phyloP scores from a whole-genome alignment of 2,797 vertebrate genomes.

The Acipenser oxyrinchus region DNA sequence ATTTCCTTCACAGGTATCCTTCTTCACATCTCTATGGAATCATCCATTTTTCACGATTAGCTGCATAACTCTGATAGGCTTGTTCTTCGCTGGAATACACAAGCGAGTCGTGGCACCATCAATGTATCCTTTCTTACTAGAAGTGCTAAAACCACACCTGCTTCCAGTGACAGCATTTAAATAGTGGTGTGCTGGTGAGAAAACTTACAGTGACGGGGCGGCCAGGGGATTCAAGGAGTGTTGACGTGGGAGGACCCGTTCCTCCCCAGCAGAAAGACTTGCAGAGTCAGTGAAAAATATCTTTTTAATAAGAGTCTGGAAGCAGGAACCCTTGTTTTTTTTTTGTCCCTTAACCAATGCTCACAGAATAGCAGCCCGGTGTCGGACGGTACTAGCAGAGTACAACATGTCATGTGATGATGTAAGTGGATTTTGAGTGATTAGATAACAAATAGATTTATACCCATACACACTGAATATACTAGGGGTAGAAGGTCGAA shows the following conservation, averaged over 20 bases:
- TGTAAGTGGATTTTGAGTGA: constrained; percentile 60
- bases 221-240: too few relatives aligned
- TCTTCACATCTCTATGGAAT: constrained; percentile 97
- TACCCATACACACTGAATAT: background rate
- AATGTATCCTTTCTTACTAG: constrained; percentile 88
- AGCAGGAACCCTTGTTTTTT: background rate
- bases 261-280: too few relatives aligned
- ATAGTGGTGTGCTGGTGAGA: too few relatives aligned
- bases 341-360: constrained; percentile 34
- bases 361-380: constrained; percentile 84
- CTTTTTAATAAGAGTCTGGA: too few relatives aligned
- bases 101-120: constrained; percentile 96
- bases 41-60: constrained; percentile 98
- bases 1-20: constrained; percentile 76
- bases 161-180: background rate
- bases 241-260: too few relatives aligned
- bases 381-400: constrained; percentile 93
- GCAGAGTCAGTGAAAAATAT: too few relatives aligned
- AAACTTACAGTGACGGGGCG: too few relatives aligned
- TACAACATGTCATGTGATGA: constrained; percentile 99
- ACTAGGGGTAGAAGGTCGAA: background rate
- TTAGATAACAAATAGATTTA: background rate
- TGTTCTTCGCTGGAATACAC: constrained; percentile 98
- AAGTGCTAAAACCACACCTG: constrained; percentile 7
- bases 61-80: constrained; percentile 93